These are phyloP conservation scores for Agrilus biguttatus DNA, from an alignment of 2,888 invertebrate genomes.

Conservation along the genomic window DNA sequence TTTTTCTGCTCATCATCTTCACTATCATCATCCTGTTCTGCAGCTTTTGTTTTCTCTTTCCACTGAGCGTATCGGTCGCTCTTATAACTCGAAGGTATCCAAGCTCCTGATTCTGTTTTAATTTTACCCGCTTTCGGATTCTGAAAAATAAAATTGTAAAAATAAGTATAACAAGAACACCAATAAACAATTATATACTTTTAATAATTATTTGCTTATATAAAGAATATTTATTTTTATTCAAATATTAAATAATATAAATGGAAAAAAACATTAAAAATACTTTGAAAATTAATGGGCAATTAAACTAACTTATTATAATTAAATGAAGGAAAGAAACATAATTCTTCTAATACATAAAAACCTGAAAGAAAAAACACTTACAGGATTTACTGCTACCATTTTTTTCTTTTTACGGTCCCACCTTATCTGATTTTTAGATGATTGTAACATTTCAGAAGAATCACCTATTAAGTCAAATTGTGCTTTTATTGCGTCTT, in stretches of 20 bases:
- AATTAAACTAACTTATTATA: background rate
- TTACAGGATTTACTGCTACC: constrained; percentile 54
- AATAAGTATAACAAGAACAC: background rate
- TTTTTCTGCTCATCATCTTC: constrained; percentile 30
- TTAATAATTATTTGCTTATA: too few species aligned
- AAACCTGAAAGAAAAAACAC: constrained; percentile 11
- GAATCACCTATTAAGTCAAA: constrained; percentile 78
- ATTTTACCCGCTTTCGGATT: constrained; percentile 59
- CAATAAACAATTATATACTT: too few species aligned
- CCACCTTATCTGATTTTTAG: constrained; percentile 63
- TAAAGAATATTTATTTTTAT: too few species aligned
- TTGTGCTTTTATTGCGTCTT: constrained; percentile 62
- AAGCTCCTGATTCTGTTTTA: constrained; percentile 87
- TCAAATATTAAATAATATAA: constrained; percentile 2
- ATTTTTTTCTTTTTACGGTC: constrained; percentile 94
- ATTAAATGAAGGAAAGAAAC: too few species aligned
- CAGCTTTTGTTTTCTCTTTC: constrained; percentile 59
- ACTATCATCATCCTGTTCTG: constrained; percentile 28
- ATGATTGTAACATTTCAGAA: constrained; percentile 44
- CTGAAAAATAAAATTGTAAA: constrained; percentile 19
- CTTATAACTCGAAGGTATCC: constrained; percentile 90
- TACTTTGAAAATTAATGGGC: background rate
- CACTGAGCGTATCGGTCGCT: constrained; percentile 78
- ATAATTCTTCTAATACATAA: background rate
- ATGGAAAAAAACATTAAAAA: background rate